Base-by-base conservation (phyloP, 1,140 invertebrate genomes). In the Cherax quadricarinatus region DNA sequence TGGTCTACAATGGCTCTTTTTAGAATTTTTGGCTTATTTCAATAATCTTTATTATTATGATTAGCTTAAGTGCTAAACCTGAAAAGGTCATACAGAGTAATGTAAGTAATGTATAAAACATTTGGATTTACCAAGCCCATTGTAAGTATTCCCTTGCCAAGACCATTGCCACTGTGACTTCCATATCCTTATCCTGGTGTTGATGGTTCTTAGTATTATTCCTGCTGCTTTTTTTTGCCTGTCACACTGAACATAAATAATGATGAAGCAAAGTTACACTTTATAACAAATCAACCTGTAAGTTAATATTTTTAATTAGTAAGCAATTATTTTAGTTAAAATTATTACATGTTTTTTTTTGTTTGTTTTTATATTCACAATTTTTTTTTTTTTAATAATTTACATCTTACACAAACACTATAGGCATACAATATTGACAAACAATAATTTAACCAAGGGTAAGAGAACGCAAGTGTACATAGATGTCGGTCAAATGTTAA, bases 171-270 rank as follows among this genome's bases (percentile, higher is more conserved):
- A 86, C 10, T 48, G 60, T 86, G 66, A 66, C 62, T 18, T 51
- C 66, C 66, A 86, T 51, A 41, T 66, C 48, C 84, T 30, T 75
- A 48, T 66, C 66, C 84, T 73, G 24, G 24, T 86, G 84, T 49
- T 86, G 66, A 86, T 75, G 49, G 5, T 41, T 62, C 83, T 85
- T 66, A 16, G 30, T 66, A 48, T 73, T 70, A 66, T 48, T 86
- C 60, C 84, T 86, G 41, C 75, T 57, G 14, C 9, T 57, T 57
- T 57, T 75, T 75, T 86, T 62, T 66, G 48, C 70, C 60, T 86
- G 84, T 86, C 66, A 86, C 84, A 73, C 62, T 86, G 41, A 86
- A 86, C 84, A 86, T 86, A 86, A 86, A 86, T 48, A 86, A 86
- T 66, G 49, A 86, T 86, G 84, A 66, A 86, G 49, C 49, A 70